Evolutionary conservation across 2,113 vertebrate genomes (phyloP).

Genomic region (Callospermophilus lateralis): DNA sequence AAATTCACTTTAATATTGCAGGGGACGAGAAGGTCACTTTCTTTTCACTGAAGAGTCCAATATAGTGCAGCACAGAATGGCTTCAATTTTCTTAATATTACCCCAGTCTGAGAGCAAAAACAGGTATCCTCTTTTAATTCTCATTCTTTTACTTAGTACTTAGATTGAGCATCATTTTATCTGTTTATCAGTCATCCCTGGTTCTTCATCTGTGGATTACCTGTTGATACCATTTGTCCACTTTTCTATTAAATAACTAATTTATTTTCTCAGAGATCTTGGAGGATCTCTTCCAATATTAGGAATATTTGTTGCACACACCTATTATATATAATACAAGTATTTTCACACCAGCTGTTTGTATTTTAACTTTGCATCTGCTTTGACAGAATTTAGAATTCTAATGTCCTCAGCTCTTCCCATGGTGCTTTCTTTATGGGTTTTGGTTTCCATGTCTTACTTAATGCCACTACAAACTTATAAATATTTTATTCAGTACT

Average conservation of each 20-base stretch:
- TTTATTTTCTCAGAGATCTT: slow-evolving; percentile 7
- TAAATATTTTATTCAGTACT: slow-evolving; percentile 12
- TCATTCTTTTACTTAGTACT: slow-evolving; percentile 31
- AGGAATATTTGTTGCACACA: background rate
- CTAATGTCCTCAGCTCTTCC: background rate
- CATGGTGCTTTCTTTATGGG: background rate
- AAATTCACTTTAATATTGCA: slow-evolving; percentile 1
- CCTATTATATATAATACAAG: background rate
- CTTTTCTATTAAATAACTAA: slow-evolving; percentile 12
- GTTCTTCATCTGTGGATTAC: background rate
- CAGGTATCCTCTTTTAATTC: background rate
- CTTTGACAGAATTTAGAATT: slow-evolving; percentile 24
- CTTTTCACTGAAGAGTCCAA: background rate
- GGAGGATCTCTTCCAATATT: slow-evolving; percentile 4
- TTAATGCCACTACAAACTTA: background rate
- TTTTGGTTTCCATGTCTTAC: background rate
- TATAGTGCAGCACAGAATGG: background rate
- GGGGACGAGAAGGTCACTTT: background rate
- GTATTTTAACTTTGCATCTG: slow-evolving; percentile 31
- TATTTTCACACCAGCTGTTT: background rate
- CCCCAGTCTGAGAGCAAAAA: background rate
- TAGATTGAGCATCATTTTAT: slow-evolving; percentile 5
- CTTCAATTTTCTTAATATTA: slow-evolving; percentile 41
- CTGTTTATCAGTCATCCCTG: background rate
- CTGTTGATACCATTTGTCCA: background rate